These are phyloP conservation scores for Drosophila borealis DNA, from an alignment of 2,888 invertebrate species.

Conservation along the genomic window DNA sequence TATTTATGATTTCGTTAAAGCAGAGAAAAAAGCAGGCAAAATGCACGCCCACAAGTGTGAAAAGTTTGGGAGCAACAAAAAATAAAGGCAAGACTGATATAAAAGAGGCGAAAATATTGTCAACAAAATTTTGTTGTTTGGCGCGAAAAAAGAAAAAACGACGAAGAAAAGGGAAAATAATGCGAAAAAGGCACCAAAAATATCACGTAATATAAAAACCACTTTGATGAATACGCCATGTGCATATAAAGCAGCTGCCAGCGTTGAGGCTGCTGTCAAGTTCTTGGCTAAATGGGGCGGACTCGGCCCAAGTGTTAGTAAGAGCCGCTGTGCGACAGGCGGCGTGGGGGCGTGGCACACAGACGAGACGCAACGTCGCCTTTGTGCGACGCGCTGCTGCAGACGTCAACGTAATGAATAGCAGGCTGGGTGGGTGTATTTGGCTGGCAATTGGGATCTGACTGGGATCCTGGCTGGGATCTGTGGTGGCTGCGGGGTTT, in stretches of 20 bases:
- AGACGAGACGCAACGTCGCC: constrained; percentile 42
- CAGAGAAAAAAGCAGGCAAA: constrained; percentile 17
- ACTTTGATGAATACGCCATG: constrained; percentile 82
- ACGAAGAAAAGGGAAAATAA: constrained; percentile 43
- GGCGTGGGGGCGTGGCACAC: constrained; percentile 44
- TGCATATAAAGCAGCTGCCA: constrained; percentile 76
- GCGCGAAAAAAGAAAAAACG: constrained; percentile 16
- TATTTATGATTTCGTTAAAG: constrained; percentile 69
- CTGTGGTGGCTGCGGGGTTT: not conserved
- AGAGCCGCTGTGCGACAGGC: constrained; percentile 19
- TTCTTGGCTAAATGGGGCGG: constrained; percentile 43
- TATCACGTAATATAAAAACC: constrained; percentile 82
- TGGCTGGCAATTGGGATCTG: constrained; percentile 10
- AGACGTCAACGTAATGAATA: constrained; percentile 56
- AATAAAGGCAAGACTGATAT: constrained; percentile 33
- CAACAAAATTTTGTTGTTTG: constrained; percentile 75
- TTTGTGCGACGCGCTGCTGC: constrained; percentile 43
- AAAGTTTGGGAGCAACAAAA: constrained; percentile 47
- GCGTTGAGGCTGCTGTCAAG: constrained; percentile 34
- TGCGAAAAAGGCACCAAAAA: constrained; percentile 71
- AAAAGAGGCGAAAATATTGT: constrained; percentile 61
- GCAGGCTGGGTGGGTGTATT: constrained; percentile 46
- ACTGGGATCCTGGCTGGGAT: not conserved
- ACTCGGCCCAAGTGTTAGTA: constrained; percentile 47
- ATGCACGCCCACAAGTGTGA: constrained; percentile 48